A percentile compares a stretch with the other conserved stretches of the same genome.
Conservation (phyloP, 2,797 vertebrate species). For the Glyptemys insculpta region DNA sequence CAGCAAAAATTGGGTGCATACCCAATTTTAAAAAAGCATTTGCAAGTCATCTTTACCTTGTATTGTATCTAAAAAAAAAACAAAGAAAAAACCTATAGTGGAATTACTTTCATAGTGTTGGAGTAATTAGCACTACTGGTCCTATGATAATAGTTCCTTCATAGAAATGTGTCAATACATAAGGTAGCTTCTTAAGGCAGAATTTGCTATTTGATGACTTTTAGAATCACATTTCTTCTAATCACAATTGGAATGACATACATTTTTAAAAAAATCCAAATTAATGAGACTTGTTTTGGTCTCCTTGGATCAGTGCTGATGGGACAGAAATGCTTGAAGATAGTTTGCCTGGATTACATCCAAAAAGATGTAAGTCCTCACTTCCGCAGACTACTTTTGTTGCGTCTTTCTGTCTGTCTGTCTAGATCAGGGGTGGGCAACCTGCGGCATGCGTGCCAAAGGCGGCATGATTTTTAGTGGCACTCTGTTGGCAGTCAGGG, state of each 20-base stretch:
- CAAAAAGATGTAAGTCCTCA: constrained; percentile 19
- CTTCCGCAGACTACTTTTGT: neutral
- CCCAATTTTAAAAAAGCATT: neutral
- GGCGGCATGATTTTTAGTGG: no score
- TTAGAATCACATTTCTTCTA: neutral
- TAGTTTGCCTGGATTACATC: neutral
- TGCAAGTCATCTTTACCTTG: neutral
- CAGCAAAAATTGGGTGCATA: neutral
- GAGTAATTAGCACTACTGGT: neutral
- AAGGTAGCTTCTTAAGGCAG: neutral
- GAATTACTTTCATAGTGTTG: neutral
- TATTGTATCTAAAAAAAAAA: neutral
- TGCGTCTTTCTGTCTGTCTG: neutral
- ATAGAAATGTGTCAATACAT: neutral
- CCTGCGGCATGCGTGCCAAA: no score
- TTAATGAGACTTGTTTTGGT: neutral
- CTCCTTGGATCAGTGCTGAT: neutral
- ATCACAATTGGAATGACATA: neutral
- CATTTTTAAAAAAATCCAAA: neutral
- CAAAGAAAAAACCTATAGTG: neutral
- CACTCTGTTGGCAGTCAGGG: no score
- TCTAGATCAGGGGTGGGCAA: neutral
- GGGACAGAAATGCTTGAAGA: neutral
- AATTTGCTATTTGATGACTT: neutral
- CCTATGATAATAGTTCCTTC: neutral